A percentile compares a stretch with the other conserved stretches of the same genome.
These are phyloP conservation scores for Cherax quadricarinatus DNA, from an alignment of 1,140 invertebrate genomes.

Conservation along the genomic window DNA sequence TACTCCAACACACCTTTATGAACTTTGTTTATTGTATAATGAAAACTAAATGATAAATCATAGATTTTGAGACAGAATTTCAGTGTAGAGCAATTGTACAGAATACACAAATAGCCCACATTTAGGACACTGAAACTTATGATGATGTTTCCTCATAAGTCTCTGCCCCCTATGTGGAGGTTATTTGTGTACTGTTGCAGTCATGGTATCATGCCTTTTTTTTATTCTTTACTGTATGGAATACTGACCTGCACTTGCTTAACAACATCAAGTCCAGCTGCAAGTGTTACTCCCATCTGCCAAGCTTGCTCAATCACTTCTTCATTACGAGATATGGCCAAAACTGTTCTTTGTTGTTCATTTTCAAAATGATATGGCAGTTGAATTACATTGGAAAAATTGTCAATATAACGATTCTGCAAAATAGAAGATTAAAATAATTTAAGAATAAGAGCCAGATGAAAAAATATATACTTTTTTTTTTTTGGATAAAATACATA, in stretches of 20 bases:
- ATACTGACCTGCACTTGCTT: slow-evolving; percentile 48
- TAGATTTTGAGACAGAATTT: too few relatives aligned
- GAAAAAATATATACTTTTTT: neutral
- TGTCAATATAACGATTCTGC: slow-evolving; percentile 58
- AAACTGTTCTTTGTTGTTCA: slow-evolving; percentile 26
- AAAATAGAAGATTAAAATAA: neutral
- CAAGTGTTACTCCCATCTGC: slow-evolving; percentile 28
- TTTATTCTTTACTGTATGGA: neutral
- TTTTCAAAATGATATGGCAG: slow-evolving; percentile 47
- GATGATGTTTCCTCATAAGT: too few relatives aligned
- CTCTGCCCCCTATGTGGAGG: too few relatives aligned
- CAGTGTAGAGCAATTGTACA: too few relatives aligned
- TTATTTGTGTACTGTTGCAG: too few relatives aligned
- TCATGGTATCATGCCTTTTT: too few relatives aligned
- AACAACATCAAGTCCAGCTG: slow-evolving; percentile 44
- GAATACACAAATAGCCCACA: too few relatives aligned
- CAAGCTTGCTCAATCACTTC: slow-evolving; percentile 49
- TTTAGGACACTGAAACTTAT: too few relatives aligned
- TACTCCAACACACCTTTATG: too few relatives aligned
- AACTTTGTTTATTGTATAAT: too few relatives aligned
- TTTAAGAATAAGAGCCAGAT: neutral
- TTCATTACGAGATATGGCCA: slow-evolving; percentile 37
- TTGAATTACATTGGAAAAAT: slow-evolving; percentile 33
- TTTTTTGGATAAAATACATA: neutral
- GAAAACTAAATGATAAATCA: too few relatives aligned